Evolutionary conservation across 1,140 invertebrate genomes (phyloP).

Genomic region (Carposina sasakii): DNA sequence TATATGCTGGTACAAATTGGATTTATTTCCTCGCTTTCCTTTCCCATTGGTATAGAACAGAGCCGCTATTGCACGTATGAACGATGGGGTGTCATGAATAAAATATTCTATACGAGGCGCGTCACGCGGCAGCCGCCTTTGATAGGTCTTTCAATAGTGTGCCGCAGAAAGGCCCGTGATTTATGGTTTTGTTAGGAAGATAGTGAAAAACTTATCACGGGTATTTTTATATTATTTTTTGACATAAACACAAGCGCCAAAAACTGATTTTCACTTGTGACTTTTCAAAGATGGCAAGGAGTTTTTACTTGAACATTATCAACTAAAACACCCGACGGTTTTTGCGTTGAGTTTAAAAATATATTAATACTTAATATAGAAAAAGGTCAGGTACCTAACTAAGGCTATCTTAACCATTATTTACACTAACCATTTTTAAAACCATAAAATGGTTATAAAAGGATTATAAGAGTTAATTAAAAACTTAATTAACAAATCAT

Average conservation of each 20-base stretch:
- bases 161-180: too few relatives aligned
- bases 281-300: too few relatives aligned
- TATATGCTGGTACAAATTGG: conserved; percentile 67
- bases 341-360: too few relatives aligned
- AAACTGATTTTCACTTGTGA: background rate
- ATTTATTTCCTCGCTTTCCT: conserved; percentile 62
- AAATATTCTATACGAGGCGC: conserved; percentile 55
- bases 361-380: too few relatives aligned
- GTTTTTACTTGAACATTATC: too few relatives aligned
- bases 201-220: background rate
- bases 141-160: conserved; percentile 39
- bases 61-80: conserved; percentile 67
- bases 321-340: too few relatives aligned
- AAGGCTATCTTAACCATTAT: too few relatives aligned
- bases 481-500: too few relatives aligned
- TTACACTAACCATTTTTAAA: too few relatives aligned
- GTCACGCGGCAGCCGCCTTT: conserved; percentile 43
- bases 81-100: conserved; percentile 64
- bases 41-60: conserved; percentile 54
- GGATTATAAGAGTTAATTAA: too few relatives aligned
- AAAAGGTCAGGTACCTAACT: too few relatives aligned
- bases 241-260: background rate
- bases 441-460: too few relatives aligned
- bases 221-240: background rate
- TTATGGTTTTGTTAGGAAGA: background rate